phyloP scores from a whole-genome alignment of 2,113 vertebrate species.

The Cavia aperea region DNA sequence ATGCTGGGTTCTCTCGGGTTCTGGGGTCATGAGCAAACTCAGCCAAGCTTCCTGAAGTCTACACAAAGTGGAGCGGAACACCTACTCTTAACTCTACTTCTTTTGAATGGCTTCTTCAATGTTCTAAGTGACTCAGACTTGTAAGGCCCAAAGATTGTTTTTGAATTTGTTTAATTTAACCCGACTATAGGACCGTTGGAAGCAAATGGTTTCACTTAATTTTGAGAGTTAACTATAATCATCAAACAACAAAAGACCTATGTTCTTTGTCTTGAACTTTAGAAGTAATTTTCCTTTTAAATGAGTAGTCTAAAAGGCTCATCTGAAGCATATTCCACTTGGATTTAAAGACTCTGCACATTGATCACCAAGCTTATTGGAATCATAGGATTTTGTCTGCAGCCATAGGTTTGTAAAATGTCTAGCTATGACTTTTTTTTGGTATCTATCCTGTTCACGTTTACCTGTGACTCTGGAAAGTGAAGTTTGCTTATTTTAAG shows the following conservation, averaged over 20 bases:
- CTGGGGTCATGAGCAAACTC: neutral
- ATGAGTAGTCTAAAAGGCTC: neutral
- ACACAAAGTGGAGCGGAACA: neutral
- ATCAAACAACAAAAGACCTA: neutral
- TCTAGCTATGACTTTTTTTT: neutral
- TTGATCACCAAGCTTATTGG: neutral
- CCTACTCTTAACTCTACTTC: neutral
- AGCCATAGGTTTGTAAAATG: neutral
- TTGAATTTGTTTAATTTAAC: neutral
- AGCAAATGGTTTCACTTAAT: conserved; percentile 6
- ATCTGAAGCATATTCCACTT: neutral
- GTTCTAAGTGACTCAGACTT: neutral
- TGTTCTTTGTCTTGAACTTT: neutral
- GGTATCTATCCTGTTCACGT: neutral
- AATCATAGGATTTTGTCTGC: neutral
- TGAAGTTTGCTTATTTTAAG: neutral
- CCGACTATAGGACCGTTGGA: neutral
- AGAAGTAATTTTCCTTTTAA: neutral
- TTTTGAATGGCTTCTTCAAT: conserved; percentile 6
- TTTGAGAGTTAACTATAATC: conserved; percentile 29
- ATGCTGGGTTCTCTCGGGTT: neutral
- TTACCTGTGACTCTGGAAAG: neutral
- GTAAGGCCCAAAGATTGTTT: neutral
- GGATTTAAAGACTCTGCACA: neutral
- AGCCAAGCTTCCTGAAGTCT: neutral